Evolutionary conservation across 1,140 invertebrate genomes (phyloP).

Genomic region (Hypsibius dujardini): DNA sequence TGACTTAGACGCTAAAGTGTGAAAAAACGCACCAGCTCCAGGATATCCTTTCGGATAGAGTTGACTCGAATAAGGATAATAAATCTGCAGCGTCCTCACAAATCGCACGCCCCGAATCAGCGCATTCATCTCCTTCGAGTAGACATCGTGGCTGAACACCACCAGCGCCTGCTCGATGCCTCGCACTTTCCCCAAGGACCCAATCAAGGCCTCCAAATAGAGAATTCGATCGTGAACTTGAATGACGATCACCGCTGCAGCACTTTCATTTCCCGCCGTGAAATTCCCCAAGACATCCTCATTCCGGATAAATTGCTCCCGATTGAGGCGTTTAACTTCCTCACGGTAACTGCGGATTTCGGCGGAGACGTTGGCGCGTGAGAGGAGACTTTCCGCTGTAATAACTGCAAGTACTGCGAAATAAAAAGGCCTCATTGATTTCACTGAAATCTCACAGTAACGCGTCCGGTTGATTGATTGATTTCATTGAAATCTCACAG

Average conservation of each 20-base stretch:
- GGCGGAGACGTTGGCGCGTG: background rate
- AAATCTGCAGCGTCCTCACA: slow-evolving; percentile 70
- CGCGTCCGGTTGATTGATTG: too few relatives aligned
- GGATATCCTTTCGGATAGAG: slow-evolving; percentile 76
- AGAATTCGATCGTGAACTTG: slow-evolving; percentile 81
- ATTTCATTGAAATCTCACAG: too few relatives aligned
- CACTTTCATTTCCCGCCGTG: too few relatives aligned
- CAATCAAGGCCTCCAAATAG: slow-evolving; percentile 76
- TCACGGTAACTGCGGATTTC: slow-evolving; percentile 47
- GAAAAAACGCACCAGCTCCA: slow-evolving; percentile 55
- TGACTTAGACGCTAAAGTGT: too few relatives aligned
- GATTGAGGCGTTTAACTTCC: slow-evolving; percentile 46
- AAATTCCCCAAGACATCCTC: slow-evolving; percentile 55
- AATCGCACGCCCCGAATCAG: slow-evolving; percentile 73
- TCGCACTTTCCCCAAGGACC: slow-evolving; percentile 65
- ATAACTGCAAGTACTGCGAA: too few relatives aligned
- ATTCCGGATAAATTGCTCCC: slow-evolving; percentile 49
- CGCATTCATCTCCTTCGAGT: slow-evolving; percentile 73
- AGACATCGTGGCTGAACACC: slow-evolving; percentile 87
- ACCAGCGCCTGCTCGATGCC: slow-evolving; percentile 71
- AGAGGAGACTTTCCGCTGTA: slow-evolving; percentile 7
- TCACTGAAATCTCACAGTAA: too few relatives aligned
- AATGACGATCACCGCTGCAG: slow-evolving; percentile 56
- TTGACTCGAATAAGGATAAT: slow-evolving; percentile 89
- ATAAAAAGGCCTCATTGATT: too few relatives aligned